Base-by-base conservation (phyloP, 2,888 invertebrate species). In the Drosophila nr. perissopoda region DNA sequence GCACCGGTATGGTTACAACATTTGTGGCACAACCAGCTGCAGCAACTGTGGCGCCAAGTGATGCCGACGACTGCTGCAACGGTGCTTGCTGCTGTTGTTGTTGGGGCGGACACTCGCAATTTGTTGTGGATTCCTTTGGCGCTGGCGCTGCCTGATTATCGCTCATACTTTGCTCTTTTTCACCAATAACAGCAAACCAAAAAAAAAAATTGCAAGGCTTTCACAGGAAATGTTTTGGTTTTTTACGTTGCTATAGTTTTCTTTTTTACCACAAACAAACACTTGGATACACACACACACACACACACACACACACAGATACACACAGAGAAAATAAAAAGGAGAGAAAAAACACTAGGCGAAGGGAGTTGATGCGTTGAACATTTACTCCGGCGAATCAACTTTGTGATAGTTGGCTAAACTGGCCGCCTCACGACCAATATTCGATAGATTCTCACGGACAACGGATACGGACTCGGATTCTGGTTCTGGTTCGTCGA, bases 401-500 rank as follows among this genome's bases (percentile, higher is more conserved):
- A 93, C 92, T 87, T 93, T 93, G 74, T 93, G 92, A 80, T 92
- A 93, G 71, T 91, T 92, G 83, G 90, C 91, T 83, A 92, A 88
- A 75, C 91, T 90, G 49, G 91, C 91, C 54, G 92, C 92, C 92
- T 95, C 95, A 82, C 95, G 94, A 82, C 94, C 95, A 83, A 94
- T 94, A 90, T 95, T 95, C 33, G 94, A 95, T 53, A 95, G 94
- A 89, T 95, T 95, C 80, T 95, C 95, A 88, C 94, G 94, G 73
- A 95, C 95, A 71, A 95, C 94, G 64, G 95, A 91, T 72, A 92
- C 92, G 29, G 90, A 79, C 80, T 93, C 90, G 69, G 92, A 81
- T 54, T 78, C 78, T 91, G 97, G 97, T 92, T 97, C 97, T 64
- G 97, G 97, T 69, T 92, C 92, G 59, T 91, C 94, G 92, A 97